These are phyloP conservation scores for Battus philenor DNA, from an alignment of 1,140 invertebrate genomes.

Conservation along the genomic window DNA sequence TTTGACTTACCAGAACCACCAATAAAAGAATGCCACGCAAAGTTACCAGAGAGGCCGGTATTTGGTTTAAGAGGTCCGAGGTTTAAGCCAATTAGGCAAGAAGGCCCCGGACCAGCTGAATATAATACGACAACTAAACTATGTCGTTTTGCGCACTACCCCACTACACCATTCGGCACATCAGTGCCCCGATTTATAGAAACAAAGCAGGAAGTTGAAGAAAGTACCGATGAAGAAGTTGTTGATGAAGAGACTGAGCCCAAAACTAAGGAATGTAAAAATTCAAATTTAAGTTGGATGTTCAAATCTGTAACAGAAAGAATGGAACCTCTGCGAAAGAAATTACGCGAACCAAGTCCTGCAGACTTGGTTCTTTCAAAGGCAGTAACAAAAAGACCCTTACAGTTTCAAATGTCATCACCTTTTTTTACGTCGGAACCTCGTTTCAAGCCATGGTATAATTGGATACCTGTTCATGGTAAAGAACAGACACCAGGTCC, in stretches of 20 bases:
- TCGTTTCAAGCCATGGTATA: conserved; percentile 53
- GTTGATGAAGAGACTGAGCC: conserved; percentile 12
- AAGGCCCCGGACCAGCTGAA: conserved; percentile 50
- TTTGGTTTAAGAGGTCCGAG: conserved; percentile 46
- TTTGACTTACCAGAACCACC: conserved; percentile 34
- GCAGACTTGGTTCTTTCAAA: conserved; percentile 27
- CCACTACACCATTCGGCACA: conserved; percentile 40
- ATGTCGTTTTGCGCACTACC: conserved; percentile 30
- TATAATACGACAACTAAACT: conserved; percentile 30
- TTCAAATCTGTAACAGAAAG: conserved; percentile 53
- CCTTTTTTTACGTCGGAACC: conserved; percentile 52
- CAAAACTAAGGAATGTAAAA: conserved; percentile 15
- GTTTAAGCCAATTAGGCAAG: conserved; percentile 34
- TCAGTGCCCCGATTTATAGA: conserved; percentile 40
- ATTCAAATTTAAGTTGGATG: conserved; percentile 35
- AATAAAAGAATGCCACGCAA: conserved; percentile 28
- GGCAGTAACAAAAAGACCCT: conserved; percentile 18
- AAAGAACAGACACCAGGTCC: conserved; percentile 42
- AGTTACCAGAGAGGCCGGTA: conserved; percentile 30
- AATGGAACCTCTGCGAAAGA: conserved; percentile 43
- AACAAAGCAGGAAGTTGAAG: conserved; percentile 8
- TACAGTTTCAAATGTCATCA: conserved; percentile 29
- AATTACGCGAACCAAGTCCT: conserved; percentile 35
- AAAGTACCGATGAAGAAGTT: conserved; percentile 23
- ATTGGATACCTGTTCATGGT: conserved; percentile 44